These are phyloP conservation scores for Halcyon leucocephala DNA, from an alignment of 2,797 vertebrate genomes.

Conservation along the genomic window DNA sequence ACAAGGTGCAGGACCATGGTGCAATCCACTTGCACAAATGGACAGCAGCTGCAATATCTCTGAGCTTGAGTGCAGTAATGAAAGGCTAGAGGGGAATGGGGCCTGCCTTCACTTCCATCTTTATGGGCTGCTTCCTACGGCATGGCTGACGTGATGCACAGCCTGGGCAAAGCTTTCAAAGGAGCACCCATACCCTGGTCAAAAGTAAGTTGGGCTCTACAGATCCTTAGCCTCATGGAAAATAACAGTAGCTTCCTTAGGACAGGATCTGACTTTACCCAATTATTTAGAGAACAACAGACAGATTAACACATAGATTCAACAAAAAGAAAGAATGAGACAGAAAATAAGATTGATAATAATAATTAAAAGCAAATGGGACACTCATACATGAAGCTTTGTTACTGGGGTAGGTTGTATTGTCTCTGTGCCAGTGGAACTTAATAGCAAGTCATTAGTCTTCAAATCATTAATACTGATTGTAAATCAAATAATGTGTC, in stretches of 20 bases:
- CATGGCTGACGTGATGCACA: neutral
- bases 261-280: neutral
- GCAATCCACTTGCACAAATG: rapidly evolving
- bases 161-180: neutral
- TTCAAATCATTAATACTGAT: slow-evolving; percentile 47
- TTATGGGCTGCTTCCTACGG: neutral
- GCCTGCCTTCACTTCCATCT: neutral
- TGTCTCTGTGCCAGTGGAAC: neutral
- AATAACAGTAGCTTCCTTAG: neutral
- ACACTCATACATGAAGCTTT: neutral
- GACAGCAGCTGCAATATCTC: too few relatives aligned
- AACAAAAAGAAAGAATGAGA: neutral
- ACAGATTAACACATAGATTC: neutral
- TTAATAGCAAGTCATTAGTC: slow-evolving; percentile 52
- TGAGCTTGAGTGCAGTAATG: neutral
- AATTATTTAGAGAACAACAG: neutral
- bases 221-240: neutral
- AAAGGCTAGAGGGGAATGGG: neutral
- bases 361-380: slow-evolving; percentile 32
- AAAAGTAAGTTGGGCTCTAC: neutral
- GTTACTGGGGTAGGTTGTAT: neutral
- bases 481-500: slow-evolving; percentile 45
- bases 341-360: slow-evolving; percentile 51
- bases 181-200: neutral
- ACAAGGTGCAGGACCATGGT: rapidly evolving